phyloP scores from a whole-genome alignment of 2,113 vertebrate species.

The Calidris pugnax region DNA sequence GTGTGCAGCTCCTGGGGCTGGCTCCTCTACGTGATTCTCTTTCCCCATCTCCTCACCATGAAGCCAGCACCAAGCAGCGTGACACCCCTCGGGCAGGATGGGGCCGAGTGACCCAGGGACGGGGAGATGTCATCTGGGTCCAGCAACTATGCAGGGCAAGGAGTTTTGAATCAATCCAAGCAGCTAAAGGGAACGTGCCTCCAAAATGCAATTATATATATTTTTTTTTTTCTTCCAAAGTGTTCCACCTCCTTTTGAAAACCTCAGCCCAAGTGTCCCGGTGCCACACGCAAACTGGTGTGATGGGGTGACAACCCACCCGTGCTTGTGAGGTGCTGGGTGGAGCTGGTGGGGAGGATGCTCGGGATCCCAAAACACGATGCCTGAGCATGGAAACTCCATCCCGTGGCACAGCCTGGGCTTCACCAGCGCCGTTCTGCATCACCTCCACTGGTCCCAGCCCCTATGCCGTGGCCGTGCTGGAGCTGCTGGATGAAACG shows the following conservation, averaged over 20 bases:
- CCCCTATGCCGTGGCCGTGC: accelerated
- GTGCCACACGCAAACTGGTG: background rate
- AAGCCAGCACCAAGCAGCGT: background rate
- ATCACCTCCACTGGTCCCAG: background rate
- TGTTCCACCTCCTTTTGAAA: background rate
- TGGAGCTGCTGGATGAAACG: background rate
- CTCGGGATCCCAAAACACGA: background rate
- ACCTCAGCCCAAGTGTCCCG: background rate
- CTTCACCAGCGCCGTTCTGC: accelerated
- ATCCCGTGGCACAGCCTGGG: background rate
- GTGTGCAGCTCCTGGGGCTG: background rate
- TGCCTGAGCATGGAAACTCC: background rate
- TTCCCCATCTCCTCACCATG: accelerated
- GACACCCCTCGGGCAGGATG: accelerated
- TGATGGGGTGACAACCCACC: background rate
- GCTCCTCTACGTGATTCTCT: accelerated
- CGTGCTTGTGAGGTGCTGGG: accelerated
- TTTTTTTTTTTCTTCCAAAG: background rate
- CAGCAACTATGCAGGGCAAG: background rate
- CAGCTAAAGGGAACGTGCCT: background rate
- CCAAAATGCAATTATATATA: background rate
- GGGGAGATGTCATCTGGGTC: background rate
- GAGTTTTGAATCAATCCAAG: background rate
- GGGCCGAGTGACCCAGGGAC: background rate
- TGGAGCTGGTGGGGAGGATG: background rate